phyloP scores from a whole-genome alignment of 2,888 invertebrate genomes.

The Drosophila neotestacea region DNA sequence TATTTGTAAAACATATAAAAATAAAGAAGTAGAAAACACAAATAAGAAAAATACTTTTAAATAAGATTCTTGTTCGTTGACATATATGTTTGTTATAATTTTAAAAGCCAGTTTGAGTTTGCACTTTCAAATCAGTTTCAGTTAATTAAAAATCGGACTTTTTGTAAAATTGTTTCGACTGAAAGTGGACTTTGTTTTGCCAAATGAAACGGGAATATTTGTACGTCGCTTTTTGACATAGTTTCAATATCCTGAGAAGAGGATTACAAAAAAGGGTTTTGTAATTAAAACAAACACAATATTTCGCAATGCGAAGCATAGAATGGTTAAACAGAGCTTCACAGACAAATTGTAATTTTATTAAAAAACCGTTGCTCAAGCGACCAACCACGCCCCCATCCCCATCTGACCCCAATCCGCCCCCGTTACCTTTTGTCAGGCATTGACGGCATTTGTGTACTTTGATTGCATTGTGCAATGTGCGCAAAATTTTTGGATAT shows the following conservation, averaged over 20 bases:
- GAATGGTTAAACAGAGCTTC: slow-evolving; percentile 37
- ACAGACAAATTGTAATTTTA: slow-evolving; percentile 44
- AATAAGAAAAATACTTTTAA: too few species aligned
- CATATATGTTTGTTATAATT: too few species aligned
- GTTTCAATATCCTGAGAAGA: background rate
- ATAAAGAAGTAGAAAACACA: too few species aligned
- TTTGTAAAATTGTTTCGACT: too few species aligned
- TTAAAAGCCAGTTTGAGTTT: too few species aligned
- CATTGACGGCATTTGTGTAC: slow-evolving; percentile 21
- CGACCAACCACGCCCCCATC: background rate
- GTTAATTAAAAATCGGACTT: background rate
- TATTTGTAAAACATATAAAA: too few species aligned
- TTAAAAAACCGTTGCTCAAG: slow-evolving; percentile 36
- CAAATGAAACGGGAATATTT: background rate
- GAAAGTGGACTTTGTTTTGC: too few species aligned
- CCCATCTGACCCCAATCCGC: background rate
- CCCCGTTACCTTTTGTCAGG: background rate
- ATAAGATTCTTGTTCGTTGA: too few species aligned
- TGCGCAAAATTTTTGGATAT: slow-evolving; percentile 28
- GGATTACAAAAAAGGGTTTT: slow-evolving; percentile 11
- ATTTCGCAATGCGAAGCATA: slow-evolving; percentile 44
- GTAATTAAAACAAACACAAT: slow-evolving; percentile 35
- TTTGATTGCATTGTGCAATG: slow-evolving; percentile 52
- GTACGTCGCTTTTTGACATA: background rate
- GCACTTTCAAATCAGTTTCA: too few species aligned